Evolutionary conservation across 2,888 invertebrate genomes (phyloP).

Genomic region (Dorcus parallelipipedus): DNA sequence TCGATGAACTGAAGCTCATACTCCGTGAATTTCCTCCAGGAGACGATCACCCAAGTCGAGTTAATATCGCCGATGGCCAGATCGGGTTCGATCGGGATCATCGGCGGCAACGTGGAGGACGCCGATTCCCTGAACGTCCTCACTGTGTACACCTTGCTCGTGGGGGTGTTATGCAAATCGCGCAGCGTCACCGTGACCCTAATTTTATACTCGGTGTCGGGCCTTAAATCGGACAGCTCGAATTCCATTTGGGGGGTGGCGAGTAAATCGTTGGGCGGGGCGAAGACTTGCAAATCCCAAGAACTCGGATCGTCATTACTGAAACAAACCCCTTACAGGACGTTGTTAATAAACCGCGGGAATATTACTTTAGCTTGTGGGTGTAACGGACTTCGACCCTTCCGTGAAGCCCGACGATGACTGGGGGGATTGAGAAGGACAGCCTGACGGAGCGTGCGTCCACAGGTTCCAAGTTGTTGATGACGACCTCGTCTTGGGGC

Average conservation of each 20-base stretch:
- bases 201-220: conserved; percentile 78
- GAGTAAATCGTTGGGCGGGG: conserved; percentile 81
- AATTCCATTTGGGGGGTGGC: conserved; percentile 84
- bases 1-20: conserved; percentile 82
- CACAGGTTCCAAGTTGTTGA: conserved; percentile 65
- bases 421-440: conserved; percentile 76
- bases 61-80: conserved; percentile 71
- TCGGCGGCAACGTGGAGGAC: conserved; percentile 57
- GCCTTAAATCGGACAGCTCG: conserved; percentile 70
- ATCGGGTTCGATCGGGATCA: conserved; percentile 69
- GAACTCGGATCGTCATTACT: conserved; percentile 60
- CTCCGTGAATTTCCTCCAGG: conserved; percentile 79
- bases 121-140: conserved; percentile 59
- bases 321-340: conserved; percentile 14
- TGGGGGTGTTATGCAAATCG: conserved; percentile 73
- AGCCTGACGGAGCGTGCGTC: conserved; percentile 77
- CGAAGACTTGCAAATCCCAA: conserved; percentile 84
- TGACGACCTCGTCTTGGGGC: conserved; percentile 51
- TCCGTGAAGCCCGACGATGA: conserved; percentile 82
- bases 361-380: background rate
- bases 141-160: conserved; percentile 73
- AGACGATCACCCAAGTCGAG: conserved; percentile 72
- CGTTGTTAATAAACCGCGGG: background rate
- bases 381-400: conserved; percentile 78
- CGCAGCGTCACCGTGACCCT: conserved; percentile 76